These are phyloP conservation scores for Nematolebias whitei DNA, from an alignment of 2,113 vertebrate species.

Conservation along the genomic window DNA sequence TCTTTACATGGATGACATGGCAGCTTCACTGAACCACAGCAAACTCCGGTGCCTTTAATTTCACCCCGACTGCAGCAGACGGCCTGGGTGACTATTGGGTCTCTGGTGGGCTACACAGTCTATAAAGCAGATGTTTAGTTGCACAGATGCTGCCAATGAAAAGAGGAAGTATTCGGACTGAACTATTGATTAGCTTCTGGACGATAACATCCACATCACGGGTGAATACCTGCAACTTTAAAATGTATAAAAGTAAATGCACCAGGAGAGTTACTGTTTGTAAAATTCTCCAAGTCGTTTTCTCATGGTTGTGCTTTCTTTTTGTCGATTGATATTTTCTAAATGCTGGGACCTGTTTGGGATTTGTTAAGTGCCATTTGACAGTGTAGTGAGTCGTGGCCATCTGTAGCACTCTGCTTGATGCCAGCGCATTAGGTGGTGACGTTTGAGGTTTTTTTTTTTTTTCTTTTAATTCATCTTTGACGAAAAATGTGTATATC, in stretches of 20 bases:
- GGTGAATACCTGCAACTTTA: slow-evolving; percentile 50
- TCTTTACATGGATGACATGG: slow-evolving; percentile 47
- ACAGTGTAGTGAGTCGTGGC: slow-evolving; percentile 81
- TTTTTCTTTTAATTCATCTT: slow-evolving; percentile 55
- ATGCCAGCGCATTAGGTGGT: slow-evolving; percentile 82
- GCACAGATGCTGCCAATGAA: slow-evolving; percentile 54
- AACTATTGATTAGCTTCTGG: slow-evolving; percentile 52
- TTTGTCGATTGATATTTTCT: slow-evolving; percentile 67
- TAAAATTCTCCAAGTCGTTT: slow-evolving; percentile 35
- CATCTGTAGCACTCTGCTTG: slow-evolving; percentile 81
- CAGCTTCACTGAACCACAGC: slow-evolving; percentile 75
- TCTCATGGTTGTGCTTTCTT: slow-evolving; percentile 58
- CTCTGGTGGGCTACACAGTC: slow-evolving; percentile 64
- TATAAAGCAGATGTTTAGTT: slow-evolving; percentile 49
- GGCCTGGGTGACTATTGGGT: slow-evolving; percentile 58
- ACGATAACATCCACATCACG: slow-evolving; percentile 25
- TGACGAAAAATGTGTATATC: slow-evolving; percentile 79
- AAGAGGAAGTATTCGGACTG: slow-evolving; percentile 24
- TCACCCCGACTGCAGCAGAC: slow-evolving; percentile 61
- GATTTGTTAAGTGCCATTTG: slow-evolving; percentile 82
- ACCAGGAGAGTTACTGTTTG: slow-evolving; percentile 51
- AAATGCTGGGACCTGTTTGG: slow-evolving; percentile 71
- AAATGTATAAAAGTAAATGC: slow-evolving; percentile 65
- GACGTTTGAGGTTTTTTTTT: slow-evolving; percentile 69
- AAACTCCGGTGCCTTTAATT: slow-evolving; percentile 83